Evolutionary conservation across 2,888 invertebrate genomes (phyloP), one percentile per base, ranked within the genome.

Genomic region (Heliconius cydno): DNA sequence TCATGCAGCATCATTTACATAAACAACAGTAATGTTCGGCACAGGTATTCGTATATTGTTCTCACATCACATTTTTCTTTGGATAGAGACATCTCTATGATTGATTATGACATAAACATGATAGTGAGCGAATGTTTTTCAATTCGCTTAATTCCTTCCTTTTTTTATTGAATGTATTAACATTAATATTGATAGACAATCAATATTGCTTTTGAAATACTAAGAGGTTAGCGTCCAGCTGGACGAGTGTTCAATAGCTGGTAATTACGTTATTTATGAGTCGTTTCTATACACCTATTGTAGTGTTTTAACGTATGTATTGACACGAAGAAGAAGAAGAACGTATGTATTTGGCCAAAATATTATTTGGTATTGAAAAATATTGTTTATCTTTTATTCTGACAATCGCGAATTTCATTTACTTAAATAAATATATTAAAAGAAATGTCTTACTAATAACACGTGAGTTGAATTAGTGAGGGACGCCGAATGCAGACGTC

Each of bases 1-100:
- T 28, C 22, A 34, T 22, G 57, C 57, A 72, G 85, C 85, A 77
- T 78, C 77, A 80, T 83, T 83, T 81, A 72, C 85, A 77, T 83
- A 86, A 85, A 85, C 87, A 85, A 87, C 83, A 68, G 81, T 78
- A 82, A 81, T 70, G 79, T 52, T 79, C 79, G 77, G 9, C 41
- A 41, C 78, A 68, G 76, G 68, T 78, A 75, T 74, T n/a, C 19
- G 60, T 63, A 63, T 63, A 79, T 79, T 78, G 76, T 80, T 81
- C 73, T 73, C 52, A 41, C 57, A 60, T 57, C 57, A 60, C 52
- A n/a, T 74, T 41, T 80, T 76, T 77, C 73, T 79, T 80, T 72
- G 88, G 90, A 92, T 92, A 92, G 92, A 91, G 90, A 90, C 90
- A 90, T 90, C 88, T 89, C 86, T 90, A 88, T 92, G 92, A 93